phyloP scores from a whole-genome alignment of 1,140 invertebrate genomes.

The Cyclina sinensis region DNA sequence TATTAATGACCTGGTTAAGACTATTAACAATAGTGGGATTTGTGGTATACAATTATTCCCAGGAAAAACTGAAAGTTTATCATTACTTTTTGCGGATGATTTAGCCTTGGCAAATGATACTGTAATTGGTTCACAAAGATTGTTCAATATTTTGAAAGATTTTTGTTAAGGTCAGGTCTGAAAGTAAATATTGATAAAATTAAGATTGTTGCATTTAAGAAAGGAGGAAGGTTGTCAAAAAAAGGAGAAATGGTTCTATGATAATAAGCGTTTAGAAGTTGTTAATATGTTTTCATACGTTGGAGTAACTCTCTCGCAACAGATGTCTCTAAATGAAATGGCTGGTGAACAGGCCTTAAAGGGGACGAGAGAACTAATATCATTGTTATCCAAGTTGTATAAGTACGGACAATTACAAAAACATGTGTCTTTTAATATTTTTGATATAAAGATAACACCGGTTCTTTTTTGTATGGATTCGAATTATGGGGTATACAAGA shows the following conservation, averaged over 20 bases:
- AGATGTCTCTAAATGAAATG: background rate
- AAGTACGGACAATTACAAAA: background rate
- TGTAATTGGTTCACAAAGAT: slow-evolving; percentile 8
- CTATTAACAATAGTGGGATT: background rate
- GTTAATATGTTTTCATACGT: slow-evolving; percentile 4
- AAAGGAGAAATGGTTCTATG: background rate
- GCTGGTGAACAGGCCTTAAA: background rate
- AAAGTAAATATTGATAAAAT: background rate
- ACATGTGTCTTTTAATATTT: slow-evolving; percentile 17
- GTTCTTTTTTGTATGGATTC: background rate
- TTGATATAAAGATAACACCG: slow-evolving; percentile 4
- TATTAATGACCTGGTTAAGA: background rate
- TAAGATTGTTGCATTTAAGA: slow-evolving; percentile 24
- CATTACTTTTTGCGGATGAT: slow-evolving; percentile 38
- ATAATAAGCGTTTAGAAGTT: background rate
- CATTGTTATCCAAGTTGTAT: background rate
- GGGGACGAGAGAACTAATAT: background rate
- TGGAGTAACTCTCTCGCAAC: background rate
- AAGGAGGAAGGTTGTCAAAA: background rate
- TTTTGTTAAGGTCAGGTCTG: background rate
- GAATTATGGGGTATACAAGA: background rate
- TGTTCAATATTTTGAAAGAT: slow-evolving; percentile 1
- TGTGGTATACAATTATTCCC: background rate
- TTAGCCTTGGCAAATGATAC: background rate
- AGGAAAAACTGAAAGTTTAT: background rate